Conservation (phyloP, 2,797 vertebrate species). For the Malurus splendens region DNA sequence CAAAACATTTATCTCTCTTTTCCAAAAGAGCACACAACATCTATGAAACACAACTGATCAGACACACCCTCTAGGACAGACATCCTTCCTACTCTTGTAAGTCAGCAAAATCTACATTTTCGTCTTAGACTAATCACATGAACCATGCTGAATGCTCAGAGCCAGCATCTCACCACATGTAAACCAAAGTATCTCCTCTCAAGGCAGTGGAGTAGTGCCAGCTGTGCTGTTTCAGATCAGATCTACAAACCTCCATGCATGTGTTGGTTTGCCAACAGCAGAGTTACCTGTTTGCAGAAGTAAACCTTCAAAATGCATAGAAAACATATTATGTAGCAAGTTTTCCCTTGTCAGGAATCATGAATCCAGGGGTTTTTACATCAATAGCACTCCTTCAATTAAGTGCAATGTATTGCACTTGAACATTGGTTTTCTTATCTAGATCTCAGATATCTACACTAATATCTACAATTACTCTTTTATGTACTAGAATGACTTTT, state of each 20-base stretch:
- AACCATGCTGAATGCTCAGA: not conserved
- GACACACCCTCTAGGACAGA: constrained; percentile 18
- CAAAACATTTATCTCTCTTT: constrained; percentile 8
- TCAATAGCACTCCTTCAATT: not conserved
- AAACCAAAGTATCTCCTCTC: constrained; percentile 1
- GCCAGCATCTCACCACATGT: not conserved
- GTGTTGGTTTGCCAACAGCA: not conserved
- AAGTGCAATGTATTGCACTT: not conserved
- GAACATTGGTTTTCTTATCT: not conserved
- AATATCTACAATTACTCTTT: not conserved
- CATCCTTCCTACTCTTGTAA: constrained; percentile 23
- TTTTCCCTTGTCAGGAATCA: not conserved
- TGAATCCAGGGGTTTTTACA: not conserved
- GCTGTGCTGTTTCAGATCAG: not conserved
- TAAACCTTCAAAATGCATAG: not conserved
- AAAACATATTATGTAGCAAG: not conserved
- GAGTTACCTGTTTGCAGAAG: not conserved
- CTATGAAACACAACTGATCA: constrained; percentile 6
- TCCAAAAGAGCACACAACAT: not conserved
- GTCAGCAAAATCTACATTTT: not conserved
- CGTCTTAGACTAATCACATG: not conserved
- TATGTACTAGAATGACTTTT: not conserved
- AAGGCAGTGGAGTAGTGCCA: not conserved
- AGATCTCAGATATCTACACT: not conserved
- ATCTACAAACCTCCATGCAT: not conserved